Evolutionary conservation across 2,113 vertebrate species (phyloP), one percentile per base, ranked within the genome.

Genomic region (Planiliza haematocheilus): DNA sequence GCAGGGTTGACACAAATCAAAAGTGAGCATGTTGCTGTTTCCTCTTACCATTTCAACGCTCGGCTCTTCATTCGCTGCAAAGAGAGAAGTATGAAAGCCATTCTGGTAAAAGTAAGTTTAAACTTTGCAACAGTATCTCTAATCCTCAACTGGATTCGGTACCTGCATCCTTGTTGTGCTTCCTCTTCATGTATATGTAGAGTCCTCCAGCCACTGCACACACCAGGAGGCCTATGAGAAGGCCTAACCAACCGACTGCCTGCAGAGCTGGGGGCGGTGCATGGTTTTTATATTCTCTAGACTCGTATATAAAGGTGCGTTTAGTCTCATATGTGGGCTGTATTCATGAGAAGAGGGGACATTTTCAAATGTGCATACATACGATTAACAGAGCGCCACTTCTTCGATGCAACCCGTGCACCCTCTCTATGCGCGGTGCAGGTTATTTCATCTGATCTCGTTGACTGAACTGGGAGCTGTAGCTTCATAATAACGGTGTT

Each of bases 371-470:
- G 18, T 8, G 9, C 10, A 66, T 34, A 62, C 82, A 56, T 81
- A 91, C 86, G 2, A 38, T 70, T 41, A 13, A 38, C 14, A 18
- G 43, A 7, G 1, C 0, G 3, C 87, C 81, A 92, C 55, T 41
- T 83, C 56, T 76, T 79, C 12, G 68, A 76, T 2, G 59, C 69
- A 73, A 71, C 66, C 62, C 76, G 48, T 1, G 50, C 70, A 0
- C 80, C 85, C 13, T 90, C 86, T 72, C 88, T 81, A 1, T 42
- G 57, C 36, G 78, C 81, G 36, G 63, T 55, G 39, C 91, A 92
- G 12, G 30, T 50, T 38, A 66, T 50, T 20, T 70, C 41, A 24
- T 64, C 56, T 11, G 61, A 63, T n/a, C 16, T 13, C 46, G 11
- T 13, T 9, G 77, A 30, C 10, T 12, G 14, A 57, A 43, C 50